Evolutionary conservation across 2,113 vertebrate genomes (phyloP), one percentile per base, ranked within the genome.

Genomic region (Ifrita kowaldi): DNA sequence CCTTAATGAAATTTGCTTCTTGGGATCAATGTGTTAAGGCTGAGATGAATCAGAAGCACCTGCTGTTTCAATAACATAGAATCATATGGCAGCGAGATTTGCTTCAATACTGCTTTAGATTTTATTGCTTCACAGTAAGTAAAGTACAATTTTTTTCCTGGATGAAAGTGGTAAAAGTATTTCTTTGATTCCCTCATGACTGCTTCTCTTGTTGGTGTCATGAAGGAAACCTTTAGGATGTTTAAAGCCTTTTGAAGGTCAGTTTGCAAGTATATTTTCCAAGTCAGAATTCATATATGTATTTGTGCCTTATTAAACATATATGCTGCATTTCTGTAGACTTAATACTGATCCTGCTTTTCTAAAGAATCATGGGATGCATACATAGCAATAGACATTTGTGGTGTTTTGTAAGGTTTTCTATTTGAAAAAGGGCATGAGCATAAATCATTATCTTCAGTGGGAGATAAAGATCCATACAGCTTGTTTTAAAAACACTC

Each of bases 81-180:
- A 52, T 88, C 59, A 80, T 92, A 82, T 86, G 85, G 64, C 88
- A 86, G 47, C 10, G 62, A 75, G 83, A 71, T 90, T 75, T 89
- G 28, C 64, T 86, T 93, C 88, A 70, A 32, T 93, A 59, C 79
- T 53, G 23, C 60, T 92, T 44, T 93, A 84, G 85, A 28, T 84
- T 86, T 95, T 96, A 93, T 94, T 96, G 68, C 76, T 96, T 94
- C 60, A 37, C 79, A 56, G 68, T 95, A 90, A 91, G 62, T 85
- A 64, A 87, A 80, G 62, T 75, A 23, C 55, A 12, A 10, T 50
- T 87, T 81, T 78, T 78, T 70, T 64, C 42, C 33, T 67, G 63
- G 57, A 65, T 84, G 41, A 91, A 88, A 80, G 79, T 33, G 11
- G 35, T 80, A 41, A 24, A 90, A 94, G 44, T 85, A 81, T 92